Conservation (phyloP, 2,888 invertebrate species). For the Nymphalis urticae region DNA sequence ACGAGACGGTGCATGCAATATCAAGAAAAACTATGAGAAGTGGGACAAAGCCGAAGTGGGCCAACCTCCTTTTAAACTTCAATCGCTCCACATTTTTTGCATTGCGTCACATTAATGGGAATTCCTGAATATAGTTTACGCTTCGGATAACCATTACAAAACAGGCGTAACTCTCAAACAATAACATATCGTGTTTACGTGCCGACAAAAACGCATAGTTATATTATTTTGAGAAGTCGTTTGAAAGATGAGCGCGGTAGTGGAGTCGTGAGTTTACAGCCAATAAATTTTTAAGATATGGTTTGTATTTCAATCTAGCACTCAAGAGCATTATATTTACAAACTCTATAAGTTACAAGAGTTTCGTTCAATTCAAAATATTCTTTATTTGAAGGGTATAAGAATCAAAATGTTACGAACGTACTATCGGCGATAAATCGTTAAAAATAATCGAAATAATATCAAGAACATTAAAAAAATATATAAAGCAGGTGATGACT, state of each 20-base stretch:
- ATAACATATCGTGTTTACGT: constrained; percentile 60
- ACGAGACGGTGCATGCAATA: constrained; percentile 29
- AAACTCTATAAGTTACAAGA: constrained; percentile 6
- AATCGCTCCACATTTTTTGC: constrained; percentile 48
- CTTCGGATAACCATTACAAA: constrained; percentile 59
- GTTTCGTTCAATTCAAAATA: constrained; percentile 3
- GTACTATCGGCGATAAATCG: neutral
- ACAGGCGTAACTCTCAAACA: constrained; percentile 63
- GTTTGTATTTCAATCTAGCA: constrained; percentile 49
- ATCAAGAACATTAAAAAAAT: constrained; percentile 14
- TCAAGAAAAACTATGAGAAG: constrained; percentile 39
- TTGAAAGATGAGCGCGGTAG: constrained; percentile 55
- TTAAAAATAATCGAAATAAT: constrained; percentile 4
- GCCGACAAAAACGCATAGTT: constrained; percentile 51
- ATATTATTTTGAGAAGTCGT: constrained; percentile 52
- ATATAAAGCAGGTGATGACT: constrained; percentile 43
- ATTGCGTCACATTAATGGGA: constrained; percentile 59
- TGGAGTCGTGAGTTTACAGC: constrained; percentile 53
- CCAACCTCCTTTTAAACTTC: constrained; percentile 49
- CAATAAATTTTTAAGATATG: constrained; percentile 61
- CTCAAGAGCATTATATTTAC: constrained; percentile 40
- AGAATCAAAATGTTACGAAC: neutral
- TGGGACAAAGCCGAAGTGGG: constrained; percentile 41
- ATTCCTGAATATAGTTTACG: constrained; percentile 58
- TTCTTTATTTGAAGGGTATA: neutral